Conservation (phyloP, 2,797 vertebrate genomes). For the Myripristis murdjan region DNA sequence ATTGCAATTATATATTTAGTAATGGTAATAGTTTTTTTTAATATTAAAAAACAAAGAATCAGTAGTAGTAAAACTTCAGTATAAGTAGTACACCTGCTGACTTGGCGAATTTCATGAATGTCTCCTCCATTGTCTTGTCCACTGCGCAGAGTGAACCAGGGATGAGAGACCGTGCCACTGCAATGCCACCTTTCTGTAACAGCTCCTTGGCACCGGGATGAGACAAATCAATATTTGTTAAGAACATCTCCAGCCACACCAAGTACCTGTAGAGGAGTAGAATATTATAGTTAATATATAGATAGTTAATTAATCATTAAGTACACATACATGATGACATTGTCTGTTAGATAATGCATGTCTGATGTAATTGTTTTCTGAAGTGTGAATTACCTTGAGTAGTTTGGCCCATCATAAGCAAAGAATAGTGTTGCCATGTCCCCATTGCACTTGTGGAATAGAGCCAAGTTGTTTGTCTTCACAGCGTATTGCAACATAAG, state of each 20-base stretch:
- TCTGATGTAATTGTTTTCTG: too few relatives aligned
- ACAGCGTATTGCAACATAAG: constrained; percentile 5
- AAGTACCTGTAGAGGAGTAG: not conserved
- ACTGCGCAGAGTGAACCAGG: not conserved
- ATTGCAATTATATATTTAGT: too few relatives aligned
- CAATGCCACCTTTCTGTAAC: not conserved
- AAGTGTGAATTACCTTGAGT: constrained; percentile 9
- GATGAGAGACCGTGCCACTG: constrained; percentile 7
- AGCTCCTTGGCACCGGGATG: not conserved
- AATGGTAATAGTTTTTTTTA: too few relatives aligned
- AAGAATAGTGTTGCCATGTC: constrained; percentile 19
- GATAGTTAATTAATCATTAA: not conserved
- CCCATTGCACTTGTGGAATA: constrained; percentile 15
- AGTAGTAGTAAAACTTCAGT: too few relatives aligned
- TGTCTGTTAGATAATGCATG: not conserved
- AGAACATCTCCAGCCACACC: not conserved
- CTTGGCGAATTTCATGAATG: not conserved
- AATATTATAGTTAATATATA: not conserved
- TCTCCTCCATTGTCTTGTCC: constrained; percentile 17
- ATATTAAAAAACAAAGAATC: too few relatives aligned
- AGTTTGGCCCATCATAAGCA: constrained; percentile 11
- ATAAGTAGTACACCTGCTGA: too few relatives aligned
- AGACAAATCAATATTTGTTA: not conserved
- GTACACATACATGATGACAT: too few relatives aligned
- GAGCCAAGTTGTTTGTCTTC: constrained; percentile 9